Evolutionary conservation across 37 sponge, comb jelly and placozoan species (phyloP).

Genomic region (Halisarca cf. caerulea): DNA sequence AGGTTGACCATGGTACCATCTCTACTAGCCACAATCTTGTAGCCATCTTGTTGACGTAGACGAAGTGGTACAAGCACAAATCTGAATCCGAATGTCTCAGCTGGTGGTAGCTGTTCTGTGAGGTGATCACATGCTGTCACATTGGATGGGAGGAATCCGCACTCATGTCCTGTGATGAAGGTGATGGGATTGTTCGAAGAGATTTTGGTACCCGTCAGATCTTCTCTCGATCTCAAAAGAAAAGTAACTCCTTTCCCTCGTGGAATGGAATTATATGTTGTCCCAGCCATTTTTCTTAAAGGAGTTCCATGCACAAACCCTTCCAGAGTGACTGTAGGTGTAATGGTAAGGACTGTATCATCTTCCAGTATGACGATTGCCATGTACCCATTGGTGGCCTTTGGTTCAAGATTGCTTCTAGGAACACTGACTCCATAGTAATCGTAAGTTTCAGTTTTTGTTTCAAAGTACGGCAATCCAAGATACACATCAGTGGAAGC

Average conservation of each 20-base stretch:
- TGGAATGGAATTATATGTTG: background rate
- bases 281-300: background rate
- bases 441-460: slow-evolving; percentile 28
- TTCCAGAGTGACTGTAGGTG: background rate
- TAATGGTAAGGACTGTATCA: slow-evolving; percentile 41
- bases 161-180: slow-evolving; percentile 50
- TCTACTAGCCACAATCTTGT: background rate
- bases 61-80: slow-evolving; percentile 1
- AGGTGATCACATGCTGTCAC: slow-evolving; percentile 34
- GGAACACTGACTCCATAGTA: slow-evolving; percentile 36
- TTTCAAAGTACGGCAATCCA: slow-evolving; percentile 34
- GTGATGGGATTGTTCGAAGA: slow-evolving; percentile 30
- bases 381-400: background rate
- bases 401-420: background rate
- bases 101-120: slow-evolving; percentile 30
- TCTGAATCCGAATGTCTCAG: slow-evolving; percentile 5
- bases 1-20: background rate
- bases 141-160: slow-evolving; percentile 33
- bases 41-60: background rate
- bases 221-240: background rate
- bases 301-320: background rate
- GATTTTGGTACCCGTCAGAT: slow-evolving; percentile 23
- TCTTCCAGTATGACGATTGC: slow-evolving; percentile 50
- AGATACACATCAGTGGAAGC: slow-evolving; percentile 54
- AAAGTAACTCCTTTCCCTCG: background rate